Conservation (phyloP, 2,113 vertebrate species). For the Cacatua alba region DNA sequence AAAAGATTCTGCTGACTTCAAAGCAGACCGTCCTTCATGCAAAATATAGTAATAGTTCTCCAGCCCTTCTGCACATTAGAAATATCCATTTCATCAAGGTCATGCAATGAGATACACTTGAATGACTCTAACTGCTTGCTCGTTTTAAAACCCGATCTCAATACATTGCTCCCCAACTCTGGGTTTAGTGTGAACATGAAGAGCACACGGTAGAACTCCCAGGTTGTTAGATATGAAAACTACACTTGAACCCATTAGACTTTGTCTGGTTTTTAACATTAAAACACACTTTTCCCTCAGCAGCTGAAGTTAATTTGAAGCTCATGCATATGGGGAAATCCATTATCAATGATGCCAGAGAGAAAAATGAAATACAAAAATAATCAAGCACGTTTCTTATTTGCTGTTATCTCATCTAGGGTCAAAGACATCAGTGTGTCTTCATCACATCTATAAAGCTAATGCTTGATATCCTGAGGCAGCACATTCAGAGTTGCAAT, state of each 20-base stretch:
- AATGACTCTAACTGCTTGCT: not conserved
- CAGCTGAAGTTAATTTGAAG: not conserved
- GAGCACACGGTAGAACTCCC: not conserved
- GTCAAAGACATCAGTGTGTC: not conserved
- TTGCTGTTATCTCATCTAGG: not conserved
- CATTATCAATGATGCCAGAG: not conserved
- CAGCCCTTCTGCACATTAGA: not conserved
- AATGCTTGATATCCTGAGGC: not conserved
- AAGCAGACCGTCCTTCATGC: not conserved
- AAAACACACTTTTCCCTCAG: not conserved
- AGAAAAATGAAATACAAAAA: not conserved
- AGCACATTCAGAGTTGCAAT: not conserved
- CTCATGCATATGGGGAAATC: not conserved
- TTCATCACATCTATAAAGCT: not conserved
- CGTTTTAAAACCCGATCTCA: not conserved
- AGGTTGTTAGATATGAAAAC: not conserved
- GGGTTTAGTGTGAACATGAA: accelerated
- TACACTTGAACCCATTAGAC: not conserved
- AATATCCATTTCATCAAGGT: not conserved
- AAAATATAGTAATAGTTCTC: slow-evolving; percentile 14
- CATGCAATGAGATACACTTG: not conserved
- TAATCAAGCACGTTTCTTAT: not conserved
- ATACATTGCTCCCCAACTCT: not conserved
- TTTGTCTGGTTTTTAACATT: not conserved
- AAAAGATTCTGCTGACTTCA: slow-evolving; percentile 38